phyloP scores from a whole-genome alignment of 2,888 invertebrate genomes.

The Biston betularia region DNA sequence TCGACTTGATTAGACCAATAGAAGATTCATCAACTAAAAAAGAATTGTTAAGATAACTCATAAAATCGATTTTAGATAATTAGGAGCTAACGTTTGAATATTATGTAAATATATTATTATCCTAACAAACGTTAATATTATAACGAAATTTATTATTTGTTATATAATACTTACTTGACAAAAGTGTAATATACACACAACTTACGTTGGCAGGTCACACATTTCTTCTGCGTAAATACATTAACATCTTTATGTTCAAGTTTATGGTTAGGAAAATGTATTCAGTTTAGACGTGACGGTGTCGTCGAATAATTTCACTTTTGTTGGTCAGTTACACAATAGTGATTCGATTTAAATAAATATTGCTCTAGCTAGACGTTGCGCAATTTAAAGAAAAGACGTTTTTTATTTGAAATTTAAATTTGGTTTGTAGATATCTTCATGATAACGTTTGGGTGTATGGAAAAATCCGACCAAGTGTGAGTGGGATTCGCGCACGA shows the following conservation, averaged over 20 bases:
- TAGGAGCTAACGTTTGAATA: no score
- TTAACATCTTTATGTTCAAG: slow-evolving; percentile 40
- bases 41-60: no score
- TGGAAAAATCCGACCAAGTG: no score
- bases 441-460: no score
- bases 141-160: neutral
- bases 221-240: slow-evolving; percentile 37
- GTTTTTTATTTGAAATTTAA: neutral
- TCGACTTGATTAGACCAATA: no score
- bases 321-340: slow-evolving; percentile 41
- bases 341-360: slow-evolving; percentile 34
- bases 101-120: no score
- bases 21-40: no score
- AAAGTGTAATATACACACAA: slow-evolving; percentile 1
- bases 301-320: slow-evolving; percentile 47
- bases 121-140: no score
- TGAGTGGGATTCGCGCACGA: no score
- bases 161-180: neutral
- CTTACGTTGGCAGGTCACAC: slow-evolving; percentile 24
- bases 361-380: slow-evolving; percentile 16
- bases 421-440: neutral
- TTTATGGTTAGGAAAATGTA: slow-evolving; percentile 49
- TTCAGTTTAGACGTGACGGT: slow-evolving; percentile 37
- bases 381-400: slow-evolving; percentile 13
- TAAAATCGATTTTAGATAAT: no score